phyloP scores from a whole-genome alignment of 2,113 vertebrate genomes.

The Aptenodytes patagonicus region DNA sequence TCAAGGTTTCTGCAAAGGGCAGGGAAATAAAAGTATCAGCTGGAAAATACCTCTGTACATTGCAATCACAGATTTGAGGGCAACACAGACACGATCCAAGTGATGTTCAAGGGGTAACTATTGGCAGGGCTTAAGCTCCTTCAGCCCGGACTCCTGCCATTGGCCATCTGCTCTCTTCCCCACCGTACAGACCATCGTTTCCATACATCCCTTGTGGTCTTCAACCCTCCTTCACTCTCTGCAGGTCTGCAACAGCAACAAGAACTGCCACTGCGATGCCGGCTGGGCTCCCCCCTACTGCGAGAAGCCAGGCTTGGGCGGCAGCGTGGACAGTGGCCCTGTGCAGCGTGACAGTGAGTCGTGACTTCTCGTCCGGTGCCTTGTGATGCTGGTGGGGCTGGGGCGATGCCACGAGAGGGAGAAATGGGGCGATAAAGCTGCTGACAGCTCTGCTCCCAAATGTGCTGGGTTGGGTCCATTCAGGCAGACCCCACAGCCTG shows the following conservation, averaged over 20 bases:
- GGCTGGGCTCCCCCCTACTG: constrained; percentile 93
- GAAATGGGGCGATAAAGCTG: background rate
- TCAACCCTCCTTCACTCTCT: background rate
- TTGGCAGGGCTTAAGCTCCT: background rate
- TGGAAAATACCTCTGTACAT: background rate
- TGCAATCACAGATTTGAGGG: background rate
- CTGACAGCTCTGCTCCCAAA: background rate
- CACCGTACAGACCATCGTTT: accelerated
- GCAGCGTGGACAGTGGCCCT: constrained; percentile 93
- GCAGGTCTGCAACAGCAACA: constrained; percentile 95
- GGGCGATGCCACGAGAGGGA: accelerated
- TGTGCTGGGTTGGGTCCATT: background rate
- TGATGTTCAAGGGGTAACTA: background rate
- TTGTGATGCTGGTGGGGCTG: accelerated
- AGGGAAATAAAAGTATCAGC: background rate
- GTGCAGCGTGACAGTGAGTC: constrained; percentile 82
- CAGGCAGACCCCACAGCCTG: background rate
- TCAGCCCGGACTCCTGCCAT: background rate
- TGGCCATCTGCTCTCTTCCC: background rate
- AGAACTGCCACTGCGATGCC: constrained; percentile 87
- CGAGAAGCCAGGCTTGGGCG: constrained; percentile 84
- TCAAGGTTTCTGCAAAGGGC: background rate
- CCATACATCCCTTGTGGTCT: background rate
- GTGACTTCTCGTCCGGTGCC: accelerated
- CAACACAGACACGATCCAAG: background rate